Conservation (phyloP, 2,888 invertebrate genomes). For the Cordylochernes scorpioides region DNA sequence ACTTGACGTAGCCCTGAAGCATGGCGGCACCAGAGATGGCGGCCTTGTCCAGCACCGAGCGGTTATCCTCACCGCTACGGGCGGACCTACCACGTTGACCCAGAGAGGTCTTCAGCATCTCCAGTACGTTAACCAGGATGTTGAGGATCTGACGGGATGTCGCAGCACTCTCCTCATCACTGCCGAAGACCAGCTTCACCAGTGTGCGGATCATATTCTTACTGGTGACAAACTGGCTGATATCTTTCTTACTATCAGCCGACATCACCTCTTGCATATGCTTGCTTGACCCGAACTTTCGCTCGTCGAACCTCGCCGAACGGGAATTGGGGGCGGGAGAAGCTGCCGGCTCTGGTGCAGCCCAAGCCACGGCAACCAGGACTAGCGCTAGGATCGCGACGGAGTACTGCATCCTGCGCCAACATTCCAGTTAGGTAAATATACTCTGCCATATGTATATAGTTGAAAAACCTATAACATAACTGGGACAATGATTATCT, state of each 20-base stretch:
- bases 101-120: conserved; percentile 71
- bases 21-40: conserved; percentile 61
- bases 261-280: conserved; percentile 3
- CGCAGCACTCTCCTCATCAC: conserved; percentile 14
- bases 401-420: too few relatives aligned
- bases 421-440: too few relatives aligned
- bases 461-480: too few relatives aligned
- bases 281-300: conserved; percentile 11
- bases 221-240: conserved; percentile 14
- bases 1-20: conserved; percentile 52
- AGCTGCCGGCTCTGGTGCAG: too few relatives aligned
- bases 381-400: too few relatives aligned
- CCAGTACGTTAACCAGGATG: conserved; percentile 30
- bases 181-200: conserved; percentile 15
- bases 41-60: conserved; percentile 41
- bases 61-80: conserved; percentile 41
- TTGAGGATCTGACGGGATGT: conserved; percentile 15
- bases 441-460: too few relatives aligned
- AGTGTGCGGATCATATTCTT: conserved; percentile 15
- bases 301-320: conserved; percentile 10
- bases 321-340: too few relatives aligned
- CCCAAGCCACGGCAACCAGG: too few relatives aligned
- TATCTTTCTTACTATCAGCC: conserved; percentile 13
- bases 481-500: too few relatives aligned
- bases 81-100: conserved; percentile 61